Base-by-base conservation (phyloP, 1,140 invertebrate species). In the Diachasmimorpha longicaudata region DNA sequence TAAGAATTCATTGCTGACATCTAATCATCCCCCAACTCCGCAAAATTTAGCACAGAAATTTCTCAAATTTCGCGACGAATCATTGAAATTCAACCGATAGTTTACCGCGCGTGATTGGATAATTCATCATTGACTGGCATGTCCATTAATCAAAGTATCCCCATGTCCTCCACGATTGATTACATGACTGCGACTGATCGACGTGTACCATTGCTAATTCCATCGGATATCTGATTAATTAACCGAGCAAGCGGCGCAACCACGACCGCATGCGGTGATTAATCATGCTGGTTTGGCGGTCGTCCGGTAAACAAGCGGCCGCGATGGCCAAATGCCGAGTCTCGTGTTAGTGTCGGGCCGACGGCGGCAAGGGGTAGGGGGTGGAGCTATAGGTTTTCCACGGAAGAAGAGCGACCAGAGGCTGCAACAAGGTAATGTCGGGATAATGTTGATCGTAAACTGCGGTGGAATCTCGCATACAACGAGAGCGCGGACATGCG, bases 161-260 rank as follows among this genome's bases (percentile, higher is more conserved):
- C 58, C 67, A 10, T 68, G 44, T 44, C 39, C 69, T 31, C 44
- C 72, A 21, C 73, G 78, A 81, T 80, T 76, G 77, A 78, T 79
- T 71, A 44, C 74, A 67, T n/a, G 66, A 66, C 77, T 81, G 79
- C 74, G 71, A 70, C 77, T 81, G 81, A 86, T 84, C 79, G 80
- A 84, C 81, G 78, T 81, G 77, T 79, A 70, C 75, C 78, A 77
- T 75, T 78, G 82, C 81, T 87, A 86, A 87, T 88, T 87, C 84
- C 82, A 78, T 72, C 67, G 80, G 85, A 85, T 88, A 89, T 89
- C 88, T 87, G 86, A 88, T 87, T 88, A 88, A 89, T 88, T 88
- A 88, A 87, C 85, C 81, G 63, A 39, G 36, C 66, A 77, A 81
- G 74, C 79, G 74, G 63, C 58, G 74, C 76, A 75, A 76, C 68